phyloP scores from a whole-genome alignment of 1,140 invertebrate genomes.

The Pissodes strobi region DNA sequence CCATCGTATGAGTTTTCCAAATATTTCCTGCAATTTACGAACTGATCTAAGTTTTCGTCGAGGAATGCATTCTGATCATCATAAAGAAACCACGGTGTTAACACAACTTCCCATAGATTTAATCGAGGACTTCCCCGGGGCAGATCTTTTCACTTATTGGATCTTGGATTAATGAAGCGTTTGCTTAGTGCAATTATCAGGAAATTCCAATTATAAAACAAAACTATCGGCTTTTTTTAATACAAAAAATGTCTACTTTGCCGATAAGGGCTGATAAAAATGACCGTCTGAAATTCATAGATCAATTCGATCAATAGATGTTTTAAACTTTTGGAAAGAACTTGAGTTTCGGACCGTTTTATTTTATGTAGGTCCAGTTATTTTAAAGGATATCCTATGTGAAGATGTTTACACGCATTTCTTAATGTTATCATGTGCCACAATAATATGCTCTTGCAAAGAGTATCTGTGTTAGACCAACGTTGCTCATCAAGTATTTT shows the following conservation, averaged over 20 bases:
- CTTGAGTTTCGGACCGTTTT: constrained; percentile 21
- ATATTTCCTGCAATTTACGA: constrained; percentile 9
- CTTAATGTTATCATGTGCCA: constrained; percentile 30
- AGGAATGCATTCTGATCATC: constrained; percentile 37
- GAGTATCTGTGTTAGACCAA: background rate
- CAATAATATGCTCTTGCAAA: constrained; percentile 15
- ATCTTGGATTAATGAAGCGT: constrained; percentile 32
- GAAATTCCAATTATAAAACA: constrained; percentile 8
- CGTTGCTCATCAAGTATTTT: background rate
- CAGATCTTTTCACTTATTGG: constrained; percentile 42
- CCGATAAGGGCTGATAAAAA: background rate
- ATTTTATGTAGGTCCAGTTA: constrained; percentile 33
- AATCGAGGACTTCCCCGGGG: constrained; percentile 39
- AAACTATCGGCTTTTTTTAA: background rate
- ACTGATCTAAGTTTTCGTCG: constrained; percentile 23
- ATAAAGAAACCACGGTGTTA: constrained; percentile 37
- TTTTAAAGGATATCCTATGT: constrained; percentile 33
- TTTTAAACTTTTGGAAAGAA: constrained; percentile 15
- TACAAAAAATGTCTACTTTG: background rate
- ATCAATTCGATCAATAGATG: constrained; percentile 9
- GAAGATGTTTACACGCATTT: constrained; percentile 20
- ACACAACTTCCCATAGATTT: constrained; percentile 36
- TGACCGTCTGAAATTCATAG: constrained; percentile 39
- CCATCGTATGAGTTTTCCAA: constrained; percentile 28
- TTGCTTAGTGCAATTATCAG: background rate